phyloP scores from a whole-genome alignment of 2,888 invertebrate species.

The Seira musarum region DNA sequence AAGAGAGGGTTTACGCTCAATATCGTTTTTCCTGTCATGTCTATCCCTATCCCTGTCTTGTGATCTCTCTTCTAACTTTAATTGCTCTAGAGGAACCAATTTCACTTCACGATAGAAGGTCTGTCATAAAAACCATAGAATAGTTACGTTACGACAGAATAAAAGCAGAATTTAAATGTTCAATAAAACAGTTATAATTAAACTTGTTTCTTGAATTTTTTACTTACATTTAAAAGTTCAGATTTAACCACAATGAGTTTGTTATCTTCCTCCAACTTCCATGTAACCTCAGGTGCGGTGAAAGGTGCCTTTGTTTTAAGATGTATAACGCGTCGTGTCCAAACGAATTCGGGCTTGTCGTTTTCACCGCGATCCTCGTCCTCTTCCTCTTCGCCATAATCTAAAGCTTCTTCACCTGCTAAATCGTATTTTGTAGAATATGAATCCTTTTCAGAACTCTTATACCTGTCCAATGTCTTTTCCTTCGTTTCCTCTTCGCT shows the following conservation, averaged over 20 bases:
- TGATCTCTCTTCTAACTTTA: slow-evolving; percentile 63
- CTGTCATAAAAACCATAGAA: slow-evolving; percentile 33
- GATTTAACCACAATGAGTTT: slow-evolving; percentile 61
- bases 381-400: slow-evolving; percentile 68
- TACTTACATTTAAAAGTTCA: slow-evolving; percentile 59
- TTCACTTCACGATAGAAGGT: slow-evolving; percentile 62
- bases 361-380: slow-evolving; percentile 65
- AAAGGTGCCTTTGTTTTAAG: slow-evolving; percentile 56
- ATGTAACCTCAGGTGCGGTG: slow-evolving; percentile 38
- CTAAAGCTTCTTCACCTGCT: slow-evolving; percentile 67
- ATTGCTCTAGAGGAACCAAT: slow-evolving; percentile 57
- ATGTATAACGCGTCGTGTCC: slow-evolving; percentile 61
- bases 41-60: slow-evolving; percentile 9
- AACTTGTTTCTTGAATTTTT: too few species aligned
- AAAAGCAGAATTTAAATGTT: too few species aligned
- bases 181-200: too few species aligned
- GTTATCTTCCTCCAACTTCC: slow-evolving; percentile 54
- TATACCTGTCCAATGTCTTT: slow-evolving; percentile 40
- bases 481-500: slow-evolving; percentile 36
- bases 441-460: slow-evolving; percentile 49
- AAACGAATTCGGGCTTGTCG: slow-evolving; percentile 62
- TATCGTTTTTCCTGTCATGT: slow-evolving; percentile 36
- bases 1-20: slow-evolving; percentile 38
- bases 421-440: slow-evolving; percentile 47
- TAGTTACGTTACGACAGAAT: too few species aligned